These are phyloP conservation scores for Melipona beecheii DNA, from an alignment of 2,888 invertebrate genomes.

Conservation along the genomic window DNA sequence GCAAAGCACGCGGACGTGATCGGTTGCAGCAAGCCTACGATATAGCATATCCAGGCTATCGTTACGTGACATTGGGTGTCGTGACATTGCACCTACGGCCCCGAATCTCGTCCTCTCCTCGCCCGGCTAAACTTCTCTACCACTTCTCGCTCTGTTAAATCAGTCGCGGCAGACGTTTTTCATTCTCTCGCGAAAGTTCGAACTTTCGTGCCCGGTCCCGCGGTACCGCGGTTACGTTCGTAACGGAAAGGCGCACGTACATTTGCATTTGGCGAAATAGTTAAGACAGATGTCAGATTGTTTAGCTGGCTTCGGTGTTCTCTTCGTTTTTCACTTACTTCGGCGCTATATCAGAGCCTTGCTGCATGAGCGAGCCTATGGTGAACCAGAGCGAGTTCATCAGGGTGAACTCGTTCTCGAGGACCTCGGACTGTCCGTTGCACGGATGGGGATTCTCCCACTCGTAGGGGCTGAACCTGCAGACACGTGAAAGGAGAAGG, in stretches of 20 bases:
- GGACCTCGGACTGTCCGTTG: slow-evolving; percentile 92
- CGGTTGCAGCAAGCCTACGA: slow-evolving; percentile 82
- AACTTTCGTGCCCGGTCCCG: too few relatives aligned
- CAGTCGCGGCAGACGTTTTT: too few relatives aligned
- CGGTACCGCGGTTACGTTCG: too few relatives aligned
- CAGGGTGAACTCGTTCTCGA: slow-evolving; percentile 96
- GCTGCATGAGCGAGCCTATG: slow-evolving; percentile 96
- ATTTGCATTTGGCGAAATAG: too few relatives aligned
- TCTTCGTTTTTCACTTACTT: slow-evolving; percentile 88
- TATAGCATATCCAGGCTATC: slow-evolving; percentile 78
- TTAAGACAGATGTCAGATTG: not conserved
- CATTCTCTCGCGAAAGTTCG: too few relatives aligned
- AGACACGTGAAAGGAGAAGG: slow-evolving; percentile 82
- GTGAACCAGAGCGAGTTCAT: slow-evolving; percentile 98
- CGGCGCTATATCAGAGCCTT: slow-evolving; percentile 96
- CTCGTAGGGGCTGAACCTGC: slow-evolving; percentile 96
- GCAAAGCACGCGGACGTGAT: slow-evolving; percentile 66
- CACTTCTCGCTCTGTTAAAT: not conserved
- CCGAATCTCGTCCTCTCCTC: slow-evolving; percentile 29
- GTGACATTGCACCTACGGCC: slow-evolving; percentile 45
- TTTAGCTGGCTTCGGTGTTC: slow-evolving; percentile 35
- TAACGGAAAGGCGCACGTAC: too few relatives aligned
- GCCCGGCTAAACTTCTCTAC: slow-evolving; percentile 24
- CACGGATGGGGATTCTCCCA: slow-evolving; percentile 95
- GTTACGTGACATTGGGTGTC: slow-evolving; percentile 40